A percentile compares a stretch with the other conserved stretches of the same genome.
Conservation (phyloP, 2,113 vertebrate species). For the Pteruthius melanotis region DNA sequence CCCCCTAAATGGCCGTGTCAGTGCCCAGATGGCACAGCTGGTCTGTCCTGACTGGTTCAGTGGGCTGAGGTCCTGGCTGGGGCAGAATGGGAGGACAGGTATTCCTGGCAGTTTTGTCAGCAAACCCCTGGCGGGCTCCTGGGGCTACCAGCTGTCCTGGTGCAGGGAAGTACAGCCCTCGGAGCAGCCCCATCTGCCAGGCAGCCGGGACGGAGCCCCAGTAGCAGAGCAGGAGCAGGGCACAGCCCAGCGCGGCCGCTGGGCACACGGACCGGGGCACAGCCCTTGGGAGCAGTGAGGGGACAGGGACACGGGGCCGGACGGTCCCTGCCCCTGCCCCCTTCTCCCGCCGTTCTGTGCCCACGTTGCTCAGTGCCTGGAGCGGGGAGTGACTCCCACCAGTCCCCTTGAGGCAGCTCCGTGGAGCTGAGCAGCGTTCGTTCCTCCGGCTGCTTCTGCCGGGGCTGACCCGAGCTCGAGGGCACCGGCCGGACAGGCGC, state of each 20-base stretch:
- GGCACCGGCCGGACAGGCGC: background rate
- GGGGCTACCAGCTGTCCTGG: background rate
- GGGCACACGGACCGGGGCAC: rapidly evolving
- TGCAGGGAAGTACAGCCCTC: rapidly evolving
- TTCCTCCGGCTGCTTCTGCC: background rate
- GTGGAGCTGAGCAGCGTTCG: rapidly evolving
- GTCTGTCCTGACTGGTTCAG: background rate
- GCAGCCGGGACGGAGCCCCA: background rate
- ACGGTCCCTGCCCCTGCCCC: rapidly evolving
- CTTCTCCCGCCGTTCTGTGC: rapidly evolving
- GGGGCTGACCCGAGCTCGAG: background rate
- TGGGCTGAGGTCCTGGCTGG: background rate
- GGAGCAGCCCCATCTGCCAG: background rate
- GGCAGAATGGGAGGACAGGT: background rate
- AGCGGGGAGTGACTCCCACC: background rate
- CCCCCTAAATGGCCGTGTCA: rapidly evolving
- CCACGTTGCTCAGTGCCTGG: rapidly evolving
- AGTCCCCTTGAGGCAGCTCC: background rate
- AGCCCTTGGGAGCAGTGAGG: rapidly evolving
- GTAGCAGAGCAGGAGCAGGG: rapidly evolving
- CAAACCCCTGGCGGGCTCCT: background rate
- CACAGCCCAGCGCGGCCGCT: rapidly evolving
- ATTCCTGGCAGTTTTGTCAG: background rate
- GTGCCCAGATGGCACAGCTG: background rate
- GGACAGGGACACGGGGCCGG: rapidly evolving